Evolutionary conservation across 2,797 vertebrate genomes (phyloP).

Genomic region (Bradypodion pumilum): DNA sequence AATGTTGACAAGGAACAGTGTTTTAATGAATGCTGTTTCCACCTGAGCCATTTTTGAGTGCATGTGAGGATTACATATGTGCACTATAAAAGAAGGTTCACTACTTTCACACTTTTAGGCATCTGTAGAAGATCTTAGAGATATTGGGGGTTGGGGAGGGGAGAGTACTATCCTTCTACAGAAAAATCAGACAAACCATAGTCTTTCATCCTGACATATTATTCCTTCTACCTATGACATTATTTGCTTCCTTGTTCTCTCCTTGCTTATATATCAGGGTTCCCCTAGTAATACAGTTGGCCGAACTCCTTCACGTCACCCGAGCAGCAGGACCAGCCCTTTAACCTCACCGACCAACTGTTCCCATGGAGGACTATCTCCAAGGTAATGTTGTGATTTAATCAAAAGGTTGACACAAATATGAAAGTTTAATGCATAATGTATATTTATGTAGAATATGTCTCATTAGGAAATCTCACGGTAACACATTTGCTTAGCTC

Average conservation of each 20-base stretch:
- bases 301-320: constrained; percentile 87
- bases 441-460: constrained; percentile 41
- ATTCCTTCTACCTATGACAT: constrained; percentile 17
- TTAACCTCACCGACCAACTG: constrained; percentile 97
- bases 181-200: background rate
- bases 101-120: no score
- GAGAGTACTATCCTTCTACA: background rate
- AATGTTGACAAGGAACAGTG: no score
- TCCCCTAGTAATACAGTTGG: constrained; percentile 96
- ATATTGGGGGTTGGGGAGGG: background rate
- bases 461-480: constrained; percentile 42
- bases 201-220: constrained; percentile 25
- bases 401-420: constrained; percentile 57
- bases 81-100: no score
- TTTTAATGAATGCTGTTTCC: no score
- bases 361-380: constrained; percentile 94
- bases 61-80: no score
- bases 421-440: constrained; percentile 41
- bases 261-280: constrained; percentile 76
- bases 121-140: no score
- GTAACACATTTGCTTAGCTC: background rate
- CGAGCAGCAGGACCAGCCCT: constrained; percentile 93
- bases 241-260: constrained; percentile 24
- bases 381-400: constrained; percentile 84
- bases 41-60: no score